These are phyloP conservation scores for Buathra laborator DNA, from an alignment of 2,888 invertebrate genomes.

Conservation along the genomic window DNA sequence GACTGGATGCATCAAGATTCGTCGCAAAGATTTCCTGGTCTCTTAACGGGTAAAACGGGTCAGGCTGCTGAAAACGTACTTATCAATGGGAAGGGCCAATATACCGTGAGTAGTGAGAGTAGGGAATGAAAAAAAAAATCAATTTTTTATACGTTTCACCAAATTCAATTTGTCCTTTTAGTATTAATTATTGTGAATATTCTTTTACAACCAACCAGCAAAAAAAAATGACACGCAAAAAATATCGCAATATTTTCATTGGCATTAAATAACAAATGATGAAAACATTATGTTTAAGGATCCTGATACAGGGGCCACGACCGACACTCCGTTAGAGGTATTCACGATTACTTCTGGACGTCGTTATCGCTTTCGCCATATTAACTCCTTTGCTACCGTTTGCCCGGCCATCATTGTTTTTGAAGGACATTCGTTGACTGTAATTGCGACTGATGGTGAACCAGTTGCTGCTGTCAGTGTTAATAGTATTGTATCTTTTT, in stretches of 20 bases:
- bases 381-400: constrained; percentile 86
- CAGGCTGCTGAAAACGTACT: constrained; percentile 81
- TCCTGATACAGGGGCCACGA: constrained; percentile 28
- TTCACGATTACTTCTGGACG: constrained; percentile 84
- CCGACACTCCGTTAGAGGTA: constrained; percentile 46
- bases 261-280: background rate
- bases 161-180: too few species aligned
- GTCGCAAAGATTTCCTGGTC: constrained; percentile 85
- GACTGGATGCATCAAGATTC: constrained; percentile 85
- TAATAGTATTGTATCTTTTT: constrained; percentile 84
- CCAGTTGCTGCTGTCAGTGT: constrained; percentile 85
- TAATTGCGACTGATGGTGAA: constrained; percentile 86
- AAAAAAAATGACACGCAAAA: background rate
- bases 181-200: too few species aligned
- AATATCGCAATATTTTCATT: background rate
- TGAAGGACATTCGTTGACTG: constrained; percentile 85
- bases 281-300: constrained; percentile 28
- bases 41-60: constrained; percentile 83
- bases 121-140: background rate
- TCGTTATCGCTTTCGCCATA: constrained; percentile 86
- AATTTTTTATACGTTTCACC: too few species aligned
- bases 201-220: too few species aligned
- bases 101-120: constrained; percentile 69
- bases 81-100: constrained; percentile 81
- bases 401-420: constrained; percentile 86